Conservation (phyloP, 2,113 vertebrate genomes). For the Brachypodius melanocephalos region DNA sequence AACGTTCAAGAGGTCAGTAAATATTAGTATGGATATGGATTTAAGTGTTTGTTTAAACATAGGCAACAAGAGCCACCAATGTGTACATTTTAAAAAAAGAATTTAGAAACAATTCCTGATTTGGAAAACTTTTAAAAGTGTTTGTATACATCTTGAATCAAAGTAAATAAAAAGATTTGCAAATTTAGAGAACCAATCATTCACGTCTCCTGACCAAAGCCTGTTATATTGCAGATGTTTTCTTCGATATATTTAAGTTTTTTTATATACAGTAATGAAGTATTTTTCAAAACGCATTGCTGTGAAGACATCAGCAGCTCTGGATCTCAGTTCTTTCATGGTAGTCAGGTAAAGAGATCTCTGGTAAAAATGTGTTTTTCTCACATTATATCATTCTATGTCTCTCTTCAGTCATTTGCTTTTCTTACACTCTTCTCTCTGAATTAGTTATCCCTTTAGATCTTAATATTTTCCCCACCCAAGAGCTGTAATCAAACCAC, state of each 20-base stretch:
- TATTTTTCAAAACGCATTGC: neutral
- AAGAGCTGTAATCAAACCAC: neutral
- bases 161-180: neutral
- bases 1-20: neutral
- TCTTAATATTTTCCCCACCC: neutral
- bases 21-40: neutral
- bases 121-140: neutral
- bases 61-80: neutral
- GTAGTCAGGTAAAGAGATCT: neutral
- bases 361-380: neutral
- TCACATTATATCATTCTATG: neutral
- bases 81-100: rapidly evolving
- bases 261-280: neutral
- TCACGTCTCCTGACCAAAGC: neutral
- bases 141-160: neutral
- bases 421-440: neutral
- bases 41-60: neutral
- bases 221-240: neutral
- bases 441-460: neutral
- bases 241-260: neutral
- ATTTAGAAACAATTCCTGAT: neutral
- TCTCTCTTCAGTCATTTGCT: neutral
- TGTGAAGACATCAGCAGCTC: neutral
- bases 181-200: neutral
- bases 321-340: neutral